Conservation (phyloP, 2,113 vertebrate species). For the Candoia aspera region DNA sequence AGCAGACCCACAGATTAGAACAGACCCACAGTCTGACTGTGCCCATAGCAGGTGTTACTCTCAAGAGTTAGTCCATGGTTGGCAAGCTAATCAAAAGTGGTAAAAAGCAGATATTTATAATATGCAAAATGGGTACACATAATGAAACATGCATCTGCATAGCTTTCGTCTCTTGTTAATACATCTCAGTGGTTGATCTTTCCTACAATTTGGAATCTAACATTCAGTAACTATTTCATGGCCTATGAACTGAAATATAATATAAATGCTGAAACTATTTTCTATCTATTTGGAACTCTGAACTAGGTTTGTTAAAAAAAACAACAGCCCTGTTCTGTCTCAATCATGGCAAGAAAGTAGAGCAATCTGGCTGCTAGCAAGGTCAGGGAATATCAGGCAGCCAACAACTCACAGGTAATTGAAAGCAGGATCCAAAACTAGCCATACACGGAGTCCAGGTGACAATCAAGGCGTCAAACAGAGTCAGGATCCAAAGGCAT, state of each 20-base stretch:
- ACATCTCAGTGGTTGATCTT: not conserved
- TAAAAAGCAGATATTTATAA: not conserved
- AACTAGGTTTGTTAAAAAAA: not conserved
- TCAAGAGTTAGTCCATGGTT: not conserved
- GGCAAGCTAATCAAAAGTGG: not conserved
- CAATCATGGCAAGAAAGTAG: not conserved
- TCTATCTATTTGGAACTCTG: not conserved
- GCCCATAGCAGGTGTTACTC: no score
- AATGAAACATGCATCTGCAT: not conserved
- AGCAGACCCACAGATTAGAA: not conserved
- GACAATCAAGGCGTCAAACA: not conserved
- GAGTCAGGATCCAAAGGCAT: not conserved
- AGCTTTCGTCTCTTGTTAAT: not conserved
- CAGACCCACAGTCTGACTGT: not conserved
- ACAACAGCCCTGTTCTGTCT: not conserved
- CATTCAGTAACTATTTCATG: not conserved
- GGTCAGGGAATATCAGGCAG: not conserved
- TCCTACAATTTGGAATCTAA: not conserved
- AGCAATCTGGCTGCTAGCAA: not conserved
- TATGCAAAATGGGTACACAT: not conserved
- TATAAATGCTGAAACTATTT: not conserved
- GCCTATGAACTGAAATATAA: not conserved
- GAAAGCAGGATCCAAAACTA: not conserved
- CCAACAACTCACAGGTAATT: not conserved
- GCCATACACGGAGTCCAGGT: not conserved